phyloP scores from a whole-genome alignment of 2,113 vertebrate species.

The Sinocyclocheilus maitianheensis region DNA sequence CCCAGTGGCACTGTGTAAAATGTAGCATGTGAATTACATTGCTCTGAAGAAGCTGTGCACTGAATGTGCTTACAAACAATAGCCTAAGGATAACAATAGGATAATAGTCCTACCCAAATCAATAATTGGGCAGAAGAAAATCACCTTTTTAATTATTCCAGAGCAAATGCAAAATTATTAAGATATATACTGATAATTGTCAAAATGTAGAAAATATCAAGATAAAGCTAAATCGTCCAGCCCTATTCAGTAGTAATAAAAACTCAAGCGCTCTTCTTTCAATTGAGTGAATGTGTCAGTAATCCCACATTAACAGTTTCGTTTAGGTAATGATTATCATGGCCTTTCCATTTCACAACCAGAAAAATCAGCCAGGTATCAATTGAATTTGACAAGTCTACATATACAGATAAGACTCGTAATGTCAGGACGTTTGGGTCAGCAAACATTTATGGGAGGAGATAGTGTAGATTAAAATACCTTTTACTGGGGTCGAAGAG shows the following conservation, averaged over 20 bases:
- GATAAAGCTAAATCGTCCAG: neutral
- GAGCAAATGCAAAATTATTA: too few species aligned
- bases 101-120: too few species aligned
- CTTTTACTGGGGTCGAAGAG: neutral
- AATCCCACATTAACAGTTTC: neutral
- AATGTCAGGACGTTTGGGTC: constrained; percentile 8
- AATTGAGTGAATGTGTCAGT: neutral
- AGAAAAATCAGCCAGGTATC: neutral
- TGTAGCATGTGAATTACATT: too few species aligned
- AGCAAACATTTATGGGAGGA: neutral
- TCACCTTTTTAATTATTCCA: too few species aligned
- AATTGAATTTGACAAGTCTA: neutral
- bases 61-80: too few species aligned
- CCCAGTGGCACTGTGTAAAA: too few species aligned
- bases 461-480: constrained; percentile 13
- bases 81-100: too few species aligned
- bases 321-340: neutral
- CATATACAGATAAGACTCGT: neutral
- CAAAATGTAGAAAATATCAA: neutral
- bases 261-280: neutral
- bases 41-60: too few species aligned
- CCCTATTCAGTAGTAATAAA: neutral
- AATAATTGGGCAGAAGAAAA: too few species aligned
- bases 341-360: neutral
- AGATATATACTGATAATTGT: too few species aligned